Base-by-base conservation (phyloP, 2,888 invertebrate genomes). In the Cordylochernes scorpioides region DNA sequence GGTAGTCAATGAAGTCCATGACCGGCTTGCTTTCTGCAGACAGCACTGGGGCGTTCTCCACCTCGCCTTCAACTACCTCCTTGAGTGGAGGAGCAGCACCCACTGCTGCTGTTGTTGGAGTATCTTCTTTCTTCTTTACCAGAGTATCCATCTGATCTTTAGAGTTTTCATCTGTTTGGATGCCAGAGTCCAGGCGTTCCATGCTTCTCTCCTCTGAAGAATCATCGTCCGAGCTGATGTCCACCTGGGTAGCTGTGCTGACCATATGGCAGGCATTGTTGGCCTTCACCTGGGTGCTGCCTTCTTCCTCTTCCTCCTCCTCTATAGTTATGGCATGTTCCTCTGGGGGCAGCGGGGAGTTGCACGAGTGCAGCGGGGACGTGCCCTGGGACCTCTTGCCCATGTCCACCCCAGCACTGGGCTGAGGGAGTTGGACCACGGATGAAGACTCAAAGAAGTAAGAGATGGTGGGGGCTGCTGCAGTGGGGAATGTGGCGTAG, bases 231-330 rank as follows among this genome's bases (percentile, higher is more conserved):
- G 35, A 35, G 18, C 33, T 35, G 37, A 39, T 39, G 22, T 39
- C 39, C 7, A 39, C 39, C 25, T 39, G 39, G 12, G 31, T 30
- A 46, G 43, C 27, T 46, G 65, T 39, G 77, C 63, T 36, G 77
- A 60, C 43, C 75, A 75, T 25, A 6, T 31, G 30, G 21, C 25
- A 31, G 7, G 33, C 29, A 12, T 27, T 22, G 9, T 30, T 22
- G 9, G 27, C 16, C 14, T 24, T 27, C 5, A 30, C 24, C 25
- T 32, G 27, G 6, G 30, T 30, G 12, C 32, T 32, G 16, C 30
- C 33, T 14, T 29, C 34, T 14, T 28, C 27, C 19, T 33, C 35
- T 24, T 38, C 38, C n/a, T 14, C 29, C 9, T 29, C 24, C n/a
- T 29, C 29, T 12, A 14, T 10, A 19, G 12, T 27, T n/a, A n/a